phyloP scores from a whole-genome alignment of 35 echinoderm and acorn worm species.

The Lytechinus variegatus region DNA sequence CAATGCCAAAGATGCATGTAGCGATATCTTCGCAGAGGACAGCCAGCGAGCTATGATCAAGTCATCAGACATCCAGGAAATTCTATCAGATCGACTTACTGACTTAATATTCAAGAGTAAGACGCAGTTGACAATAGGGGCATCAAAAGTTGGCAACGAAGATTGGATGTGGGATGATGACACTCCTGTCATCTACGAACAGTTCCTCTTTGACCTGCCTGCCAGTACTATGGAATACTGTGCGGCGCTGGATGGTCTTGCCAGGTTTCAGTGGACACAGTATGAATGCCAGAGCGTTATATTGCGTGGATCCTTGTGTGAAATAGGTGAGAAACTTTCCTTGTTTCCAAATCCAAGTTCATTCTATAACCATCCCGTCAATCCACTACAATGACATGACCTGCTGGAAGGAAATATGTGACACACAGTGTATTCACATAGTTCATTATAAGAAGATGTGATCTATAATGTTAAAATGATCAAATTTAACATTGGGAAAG shows the following conservation, averaged over 20 bases:
- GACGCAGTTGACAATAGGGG: neutral
- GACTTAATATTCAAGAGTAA: neutral
- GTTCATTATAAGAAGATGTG: no score
- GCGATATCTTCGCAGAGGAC: slow-evolving; percentile 19
- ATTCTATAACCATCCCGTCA: no score
- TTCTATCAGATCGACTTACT: neutral
- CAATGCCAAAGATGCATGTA: neutral
- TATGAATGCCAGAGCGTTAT: slow-evolving; percentile 15
- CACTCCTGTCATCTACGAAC: neutral
- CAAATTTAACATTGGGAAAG: no score
- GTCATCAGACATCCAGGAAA: neutral
- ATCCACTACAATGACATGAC: no score
- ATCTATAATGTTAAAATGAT: no score
- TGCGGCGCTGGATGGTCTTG: neutral
- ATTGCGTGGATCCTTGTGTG: slow-evolving; percentile 25
- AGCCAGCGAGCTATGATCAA: neutral
- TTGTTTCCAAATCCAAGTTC: no score
- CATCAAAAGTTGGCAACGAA: neutral
- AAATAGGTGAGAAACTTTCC: neutral
- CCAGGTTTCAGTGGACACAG: neutral
- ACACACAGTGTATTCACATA: no score
- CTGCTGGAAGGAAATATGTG: no score
- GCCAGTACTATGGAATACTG: neutral
- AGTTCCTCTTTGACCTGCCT: neutral
- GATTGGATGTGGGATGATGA: slow-evolving; percentile 9